These are phyloP conservation scores for Hydrocynus forskahlii DNA, from an alignment of 2,797 vertebrate species.

Conservation along the genomic window DNA sequence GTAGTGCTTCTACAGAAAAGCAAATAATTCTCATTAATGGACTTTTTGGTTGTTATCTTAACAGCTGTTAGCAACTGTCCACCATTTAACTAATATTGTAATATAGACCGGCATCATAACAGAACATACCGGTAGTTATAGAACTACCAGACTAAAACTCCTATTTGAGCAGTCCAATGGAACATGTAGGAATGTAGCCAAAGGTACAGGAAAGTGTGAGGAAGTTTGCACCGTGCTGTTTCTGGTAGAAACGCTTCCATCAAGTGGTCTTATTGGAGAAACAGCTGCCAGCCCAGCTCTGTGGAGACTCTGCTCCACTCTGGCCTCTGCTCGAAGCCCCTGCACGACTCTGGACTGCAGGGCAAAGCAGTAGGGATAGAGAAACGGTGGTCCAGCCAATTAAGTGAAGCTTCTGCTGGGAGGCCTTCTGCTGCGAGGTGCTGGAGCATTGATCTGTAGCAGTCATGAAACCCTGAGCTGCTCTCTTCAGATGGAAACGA, in stretches of 20 bases:
- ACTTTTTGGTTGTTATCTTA: too few species aligned
- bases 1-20: too few species aligned
- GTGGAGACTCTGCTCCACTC: slow-evolving; percentile 28
- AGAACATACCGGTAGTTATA: neutral
- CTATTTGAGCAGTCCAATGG: neutral
- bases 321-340: neutral
- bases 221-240: neutral
- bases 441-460: slow-evolving; percentile 21
- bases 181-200: neutral
- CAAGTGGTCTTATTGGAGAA: slow-evolving; percentile 45
- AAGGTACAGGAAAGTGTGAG: neutral
- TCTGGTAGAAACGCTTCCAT: slow-evolving; percentile 27
- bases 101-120: neutral
- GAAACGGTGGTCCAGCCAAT: slow-evolving; percentile 47
- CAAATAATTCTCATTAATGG: too few species aligned
- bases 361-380: neutral
- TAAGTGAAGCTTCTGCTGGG: slow-evolving; percentile 41
- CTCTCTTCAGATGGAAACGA: slow-evolving; percentile 19
- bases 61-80: too few species aligned
- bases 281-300: slow-evolving; percentile 39
- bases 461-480: slow-evolving; percentile 8
- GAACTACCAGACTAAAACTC: neutral
- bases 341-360: slow-evolving; percentile 23
- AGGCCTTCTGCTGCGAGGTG: slow-evolving; percentile 30
- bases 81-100: too few species aligned